A percentile compares a stretch with the other conserved stretches of the same genome.
These are phyloP conservation scores for Drosophila nigromelanica DNA, from an alignment of 1,140 invertebrate genomes.

Conservation along the genomic window DNA sequence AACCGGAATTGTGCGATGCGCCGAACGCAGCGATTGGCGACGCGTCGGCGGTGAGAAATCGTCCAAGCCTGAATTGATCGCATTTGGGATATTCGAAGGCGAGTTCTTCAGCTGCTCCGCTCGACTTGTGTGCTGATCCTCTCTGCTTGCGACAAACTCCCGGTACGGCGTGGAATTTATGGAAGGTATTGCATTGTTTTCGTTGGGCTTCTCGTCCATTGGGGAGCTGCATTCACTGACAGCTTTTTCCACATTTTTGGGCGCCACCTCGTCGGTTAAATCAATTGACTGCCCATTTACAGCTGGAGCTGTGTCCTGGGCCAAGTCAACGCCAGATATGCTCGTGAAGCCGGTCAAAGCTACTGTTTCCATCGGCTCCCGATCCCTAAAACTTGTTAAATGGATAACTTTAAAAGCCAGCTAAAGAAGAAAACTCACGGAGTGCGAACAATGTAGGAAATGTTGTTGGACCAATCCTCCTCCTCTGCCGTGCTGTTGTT, in stretches of 20 bases:
- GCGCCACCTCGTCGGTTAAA: neutral
- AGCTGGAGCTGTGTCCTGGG: neutral
- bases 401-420: neutral
- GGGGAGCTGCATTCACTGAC: neutral
- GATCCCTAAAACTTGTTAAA: neutral
- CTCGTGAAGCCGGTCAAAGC: neutral
- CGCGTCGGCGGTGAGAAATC: neutral
- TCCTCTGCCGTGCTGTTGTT: slow-evolving; percentile 21
- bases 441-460: slow-evolving; percentile 23
- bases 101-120: neutral
- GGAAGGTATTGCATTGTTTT: neutral
- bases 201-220: neutral
- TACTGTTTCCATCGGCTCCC: neutral
- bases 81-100: neutral
- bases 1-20: neutral
- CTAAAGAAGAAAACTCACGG: slow-evolving; percentile 24
- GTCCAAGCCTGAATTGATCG: neutral
- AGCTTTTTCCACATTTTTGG: neutral
- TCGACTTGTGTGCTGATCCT: neutral
- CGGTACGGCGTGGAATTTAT: neutral
- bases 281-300: neutral
- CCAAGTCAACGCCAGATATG: neutral
- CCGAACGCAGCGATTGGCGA: slow-evolving; percentile 12
- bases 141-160: neutral
- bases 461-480: slow-evolving; percentile 50